phyloP scores from a whole-genome alignment of 2,797 vertebrate species.

The Tarsius wallacei region DNA sequence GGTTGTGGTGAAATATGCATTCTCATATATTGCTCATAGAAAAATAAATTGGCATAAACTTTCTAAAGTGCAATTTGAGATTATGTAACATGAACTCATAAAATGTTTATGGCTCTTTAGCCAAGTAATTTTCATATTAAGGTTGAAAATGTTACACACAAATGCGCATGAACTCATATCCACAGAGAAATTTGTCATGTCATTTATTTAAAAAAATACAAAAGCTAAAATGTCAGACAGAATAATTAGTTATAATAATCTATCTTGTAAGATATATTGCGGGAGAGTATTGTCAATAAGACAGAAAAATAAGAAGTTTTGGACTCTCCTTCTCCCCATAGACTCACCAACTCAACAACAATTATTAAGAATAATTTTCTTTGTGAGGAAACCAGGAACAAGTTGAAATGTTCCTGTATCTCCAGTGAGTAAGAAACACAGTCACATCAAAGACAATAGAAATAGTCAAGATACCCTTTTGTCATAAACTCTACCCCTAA shows the following conservation, averaged over 20 bases:
- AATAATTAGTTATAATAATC: neutral
- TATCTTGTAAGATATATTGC: neutral
- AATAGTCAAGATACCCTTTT: neutral
- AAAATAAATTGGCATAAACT: neutral
- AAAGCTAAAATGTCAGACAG: neutral
- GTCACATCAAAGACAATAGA: neutral
- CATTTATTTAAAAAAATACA: neutral
- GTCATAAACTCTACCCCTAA: too few species aligned
- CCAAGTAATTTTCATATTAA: slow-evolving; percentile 16
- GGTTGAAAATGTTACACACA: neutral
- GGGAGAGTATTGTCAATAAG: neutral
- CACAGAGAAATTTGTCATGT: neutral
- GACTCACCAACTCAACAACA: neutral
- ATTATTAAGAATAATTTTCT: neutral
- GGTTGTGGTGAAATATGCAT: neutral
- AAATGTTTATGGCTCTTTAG: neutral
- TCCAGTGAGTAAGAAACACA: neutral
- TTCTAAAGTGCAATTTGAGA: neutral
- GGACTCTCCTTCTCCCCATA: neutral
- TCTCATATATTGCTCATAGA: neutral
- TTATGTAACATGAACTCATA: neutral
- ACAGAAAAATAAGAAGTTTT: neutral
- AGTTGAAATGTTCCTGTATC: neutral
- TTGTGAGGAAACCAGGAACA: neutral
- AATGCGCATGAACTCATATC: too few species aligned